These are phyloP conservation scores for Macrosoma leucophasiata DNA, from an alignment of 2,888 invertebrate genomes.

Conservation along the genomic window DNA sequence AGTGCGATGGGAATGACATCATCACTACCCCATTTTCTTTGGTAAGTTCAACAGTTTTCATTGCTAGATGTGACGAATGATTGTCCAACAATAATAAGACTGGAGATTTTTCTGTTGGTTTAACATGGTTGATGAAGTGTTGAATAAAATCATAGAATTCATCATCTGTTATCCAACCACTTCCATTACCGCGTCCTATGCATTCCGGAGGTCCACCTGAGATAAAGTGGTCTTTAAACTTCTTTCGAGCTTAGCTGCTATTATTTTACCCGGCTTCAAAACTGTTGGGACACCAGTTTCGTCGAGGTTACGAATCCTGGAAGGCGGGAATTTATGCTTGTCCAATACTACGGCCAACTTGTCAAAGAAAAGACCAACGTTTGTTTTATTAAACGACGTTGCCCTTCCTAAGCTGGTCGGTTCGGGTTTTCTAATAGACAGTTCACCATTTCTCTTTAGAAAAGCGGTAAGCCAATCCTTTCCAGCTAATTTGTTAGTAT, in stretches of 20 bases:
- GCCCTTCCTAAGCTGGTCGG: slow-evolving; percentile 26
- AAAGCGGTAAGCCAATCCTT: slow-evolving; percentile 11
- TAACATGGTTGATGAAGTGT: slow-evolving; percentile 32
- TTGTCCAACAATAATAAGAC: slow-evolving; percentile 36
- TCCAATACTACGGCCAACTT: slow-evolving; percentile 18
- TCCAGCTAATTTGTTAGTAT: slow-evolving; percentile 11
- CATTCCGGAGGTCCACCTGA: slow-evolving; percentile 31
- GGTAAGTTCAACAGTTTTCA: slow-evolving; percentile 27
- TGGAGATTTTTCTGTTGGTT: slow-evolving; percentile 23
- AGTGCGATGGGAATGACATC: slow-evolving; percentile 33
- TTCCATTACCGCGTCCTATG: slow-evolving; percentile 34
- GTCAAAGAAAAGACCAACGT: slow-evolving; percentile 20
- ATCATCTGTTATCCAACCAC: slow-evolving; percentile 35
- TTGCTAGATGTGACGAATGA: slow-evolving; percentile 32
- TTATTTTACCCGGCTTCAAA: slow-evolving; percentile 28
- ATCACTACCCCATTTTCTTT: slow-evolving; percentile 28
- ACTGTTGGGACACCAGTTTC: slow-evolving; percentile 32
- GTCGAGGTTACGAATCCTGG: slow-evolving; percentile 29
- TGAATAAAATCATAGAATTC: slow-evolving; percentile 32
- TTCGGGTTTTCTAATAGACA: slow-evolving; percentile 27
- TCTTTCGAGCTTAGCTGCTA: slow-evolving; percentile 25
- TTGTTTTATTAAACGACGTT: slow-evolving; percentile 19
- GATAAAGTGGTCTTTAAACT: slow-evolving; percentile 26
- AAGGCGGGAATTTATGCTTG: slow-evolving; percentile 19
- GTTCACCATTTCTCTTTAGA: background rate